Evolutionary conservation across 2,888 invertebrate genomes (phyloP).

Genomic region (Nomada ruficornis): DNA sequence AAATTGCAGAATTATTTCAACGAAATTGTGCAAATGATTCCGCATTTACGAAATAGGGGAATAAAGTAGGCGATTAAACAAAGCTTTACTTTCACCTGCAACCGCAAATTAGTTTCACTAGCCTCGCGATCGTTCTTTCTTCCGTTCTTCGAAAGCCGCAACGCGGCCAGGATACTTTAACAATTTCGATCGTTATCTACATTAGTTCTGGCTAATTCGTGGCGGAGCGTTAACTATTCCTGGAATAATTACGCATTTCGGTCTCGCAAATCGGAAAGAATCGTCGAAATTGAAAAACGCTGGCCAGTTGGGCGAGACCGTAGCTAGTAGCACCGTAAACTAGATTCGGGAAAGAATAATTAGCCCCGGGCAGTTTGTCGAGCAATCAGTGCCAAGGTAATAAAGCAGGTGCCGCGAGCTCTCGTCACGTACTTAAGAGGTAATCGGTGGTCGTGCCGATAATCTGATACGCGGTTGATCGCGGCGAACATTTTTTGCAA

Average conservation of each 20-base stretch:
- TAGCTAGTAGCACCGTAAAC: constrained; percentile 28
- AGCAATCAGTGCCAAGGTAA: constrained; percentile 59
- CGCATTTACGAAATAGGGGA: too few relatives aligned
- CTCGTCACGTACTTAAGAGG: constrained; percentile 50
- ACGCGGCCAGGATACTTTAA: constrained; percentile 16
- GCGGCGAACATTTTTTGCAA: constrained; percentile 29
- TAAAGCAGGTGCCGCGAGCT: constrained; percentile 54
- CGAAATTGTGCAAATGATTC: not conserved
- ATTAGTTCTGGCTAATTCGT: constrained; percentile 25
- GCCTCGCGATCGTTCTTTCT: constrained; percentile 15
- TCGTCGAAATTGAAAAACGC: constrained; percentile 4
- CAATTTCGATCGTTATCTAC: constrained; percentile 9
- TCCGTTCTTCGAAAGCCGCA: constrained; percentile 4
- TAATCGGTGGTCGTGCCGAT: constrained; percentile 45
- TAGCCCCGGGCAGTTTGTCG: constrained; percentile 43
- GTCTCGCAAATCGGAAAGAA: not conserved
- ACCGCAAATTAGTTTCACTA: not conserved
- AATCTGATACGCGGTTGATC: constrained; percentile 22
- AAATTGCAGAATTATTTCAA: not conserved
- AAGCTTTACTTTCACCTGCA: constrained; percentile 73
- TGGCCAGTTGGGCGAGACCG: constrained; percentile 5
- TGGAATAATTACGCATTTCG: not conserved
- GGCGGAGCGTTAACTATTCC: too few relatives aligned
- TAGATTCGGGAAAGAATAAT: constrained; percentile 56
- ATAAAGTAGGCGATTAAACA: constrained; percentile 73